A percentile compares a stretch with the other conserved stretches of the same genome.
Evolutionary conservation across 2,797 vertebrate species (phyloP).

Genomic region (Bucorvus abyssinicus): DNA sequence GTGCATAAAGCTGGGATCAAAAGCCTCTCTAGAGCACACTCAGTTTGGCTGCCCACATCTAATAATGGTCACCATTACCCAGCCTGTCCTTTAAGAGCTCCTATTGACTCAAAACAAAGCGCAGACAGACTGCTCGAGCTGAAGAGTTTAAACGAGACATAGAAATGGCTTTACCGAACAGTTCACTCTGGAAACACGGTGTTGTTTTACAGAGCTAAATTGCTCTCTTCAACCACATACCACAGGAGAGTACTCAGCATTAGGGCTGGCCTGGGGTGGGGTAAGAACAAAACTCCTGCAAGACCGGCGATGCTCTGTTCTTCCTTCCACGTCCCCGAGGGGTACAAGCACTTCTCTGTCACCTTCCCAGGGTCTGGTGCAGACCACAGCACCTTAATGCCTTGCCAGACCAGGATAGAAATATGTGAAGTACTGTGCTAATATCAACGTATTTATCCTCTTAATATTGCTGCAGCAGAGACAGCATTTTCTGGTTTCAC

Average conservation of each 20-base stretch:
- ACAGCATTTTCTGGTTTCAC: not conserved
- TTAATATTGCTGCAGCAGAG: not conserved
- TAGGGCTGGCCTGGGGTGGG: not conserved
- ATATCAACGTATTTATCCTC: not conserved
- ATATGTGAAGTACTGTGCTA: not conserved
- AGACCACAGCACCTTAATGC: not conserved
- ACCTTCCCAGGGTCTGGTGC: not conserved
- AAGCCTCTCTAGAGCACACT: not conserved
- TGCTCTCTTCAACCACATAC: not conserved
- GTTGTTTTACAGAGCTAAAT: not conserved
- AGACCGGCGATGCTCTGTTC: fast-evolving
- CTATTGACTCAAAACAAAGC: not conserved
- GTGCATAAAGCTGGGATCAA: not conserved
- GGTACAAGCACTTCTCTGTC: not conserved
- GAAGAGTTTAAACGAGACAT: not conserved
- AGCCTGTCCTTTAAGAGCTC: not conserved
- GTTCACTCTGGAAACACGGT: not conserved
- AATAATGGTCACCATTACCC: not conserved
- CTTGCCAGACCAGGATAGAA: not conserved
- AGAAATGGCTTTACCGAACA: not conserved
- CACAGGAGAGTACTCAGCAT: not conserved
- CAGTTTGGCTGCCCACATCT: not conserved
- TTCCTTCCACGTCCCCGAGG: fast-evolving
- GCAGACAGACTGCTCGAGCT: not conserved
- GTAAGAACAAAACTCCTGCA: not conserved